These are phyloP conservation scores for Microctonus brassicae DNA, from an alignment of 2,888 invertebrate species.

Conservation along the genomic window DNA sequence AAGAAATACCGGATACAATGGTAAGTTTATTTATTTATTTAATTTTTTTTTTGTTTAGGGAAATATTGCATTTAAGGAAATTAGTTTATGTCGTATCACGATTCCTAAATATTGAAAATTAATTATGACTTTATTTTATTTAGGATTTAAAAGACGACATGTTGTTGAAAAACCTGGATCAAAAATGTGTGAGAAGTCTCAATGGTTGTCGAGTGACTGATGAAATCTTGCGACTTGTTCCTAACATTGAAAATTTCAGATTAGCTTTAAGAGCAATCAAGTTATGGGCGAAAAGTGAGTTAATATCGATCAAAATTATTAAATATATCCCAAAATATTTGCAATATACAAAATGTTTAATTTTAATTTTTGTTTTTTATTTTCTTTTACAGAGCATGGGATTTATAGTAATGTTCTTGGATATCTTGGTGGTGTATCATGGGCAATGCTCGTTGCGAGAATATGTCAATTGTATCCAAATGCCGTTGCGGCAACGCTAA, in stretches of 20 bases:
- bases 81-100: too few species aligned
- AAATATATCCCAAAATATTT: conserved; percentile 7
- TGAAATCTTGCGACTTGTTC: conserved; percentile 95
- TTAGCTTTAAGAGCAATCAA: conserved; percentile 95
- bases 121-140: conserved; percentile 31
- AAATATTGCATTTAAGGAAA: too few species aligned
- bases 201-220: conserved; percentile 99
- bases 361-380: conserved; percentile 46
- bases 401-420: conserved; percentile 99
- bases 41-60: not conserved
- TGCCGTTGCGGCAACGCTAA: conserved; percentile 92
- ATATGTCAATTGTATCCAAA: conserved; percentile 99
- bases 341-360: not conserved
- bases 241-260: conserved; percentile 93
- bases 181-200: conserved; percentile 94
- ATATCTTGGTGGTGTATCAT: conserved; percentile 97
- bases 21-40: conserved; percentile 56
- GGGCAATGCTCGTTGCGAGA: conserved; percentile 99
- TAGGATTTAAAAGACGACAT: conserved; percentile 91
- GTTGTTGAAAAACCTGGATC: conserved; percentile 93
- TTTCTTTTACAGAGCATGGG: conserved; percentile 81
- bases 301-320: conserved; percentile 13
- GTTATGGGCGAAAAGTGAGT: conserved; percentile 97
- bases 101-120: not conserved
- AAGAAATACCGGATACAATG: conserved; percentile 90